A percentile compares a stretch with the other conserved stretches of the same genome.
Evolutionary conservation across 2,888 invertebrate genomes (phyloP).

Genomic region (Spisula solida): DNA sequence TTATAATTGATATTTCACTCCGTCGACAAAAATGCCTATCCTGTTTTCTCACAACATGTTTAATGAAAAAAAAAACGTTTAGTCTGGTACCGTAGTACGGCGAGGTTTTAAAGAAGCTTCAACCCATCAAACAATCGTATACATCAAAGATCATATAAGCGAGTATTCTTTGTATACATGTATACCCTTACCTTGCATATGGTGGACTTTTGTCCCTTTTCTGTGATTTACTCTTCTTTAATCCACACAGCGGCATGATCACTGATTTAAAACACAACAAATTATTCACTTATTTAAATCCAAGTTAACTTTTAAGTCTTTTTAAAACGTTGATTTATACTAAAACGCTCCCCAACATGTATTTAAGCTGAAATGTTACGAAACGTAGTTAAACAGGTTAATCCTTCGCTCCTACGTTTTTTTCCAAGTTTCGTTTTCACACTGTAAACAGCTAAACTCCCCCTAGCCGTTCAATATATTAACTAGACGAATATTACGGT

Average conservation of each 20-base stretch:
- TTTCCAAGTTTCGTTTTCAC: constrained; percentile 31
- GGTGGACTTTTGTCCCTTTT: constrained; percentile 51
- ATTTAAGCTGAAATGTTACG: too few relatives aligned
- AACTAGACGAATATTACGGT: neutral
- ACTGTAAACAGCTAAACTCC: neutral
- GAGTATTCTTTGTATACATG: too few relatives aligned
- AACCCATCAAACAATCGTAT: too few relatives aligned
- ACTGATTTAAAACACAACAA: neutral
- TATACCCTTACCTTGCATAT: constrained; percentile 31
- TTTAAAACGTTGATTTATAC: neutral
- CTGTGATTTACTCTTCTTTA: constrained; percentile 39
- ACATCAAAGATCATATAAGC: too few relatives aligned
- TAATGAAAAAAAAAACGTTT: too few relatives aligned
- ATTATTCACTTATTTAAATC: neutral
- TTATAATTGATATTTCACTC: too few relatives aligned
- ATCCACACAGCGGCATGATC: constrained; percentile 48
- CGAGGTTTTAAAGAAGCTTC: too few relatives aligned
- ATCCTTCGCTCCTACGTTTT: neutral
- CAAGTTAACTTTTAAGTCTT: neutral
- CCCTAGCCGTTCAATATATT: constrained; percentile 5
- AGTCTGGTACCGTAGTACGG: too few relatives aligned
- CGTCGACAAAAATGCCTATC: too few relatives aligned
- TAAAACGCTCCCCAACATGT: neutral
- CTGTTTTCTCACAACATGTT: too few relatives aligned
- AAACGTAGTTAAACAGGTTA: neutral